Conservation (phyloP, 1,140 invertebrate species). For the Magallana gigas region DNA sequence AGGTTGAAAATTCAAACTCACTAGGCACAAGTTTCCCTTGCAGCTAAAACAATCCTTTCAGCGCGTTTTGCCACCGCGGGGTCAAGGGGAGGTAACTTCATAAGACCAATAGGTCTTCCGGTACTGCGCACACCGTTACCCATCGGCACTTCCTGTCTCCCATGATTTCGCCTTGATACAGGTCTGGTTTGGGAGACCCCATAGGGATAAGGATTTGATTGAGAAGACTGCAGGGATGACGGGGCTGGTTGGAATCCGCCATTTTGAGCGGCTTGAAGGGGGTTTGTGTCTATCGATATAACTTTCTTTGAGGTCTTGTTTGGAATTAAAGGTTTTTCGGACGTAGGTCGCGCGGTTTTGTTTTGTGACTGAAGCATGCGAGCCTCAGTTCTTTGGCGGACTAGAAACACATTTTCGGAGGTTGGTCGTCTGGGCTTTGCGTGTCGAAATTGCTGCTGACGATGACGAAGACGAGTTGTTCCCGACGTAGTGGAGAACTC, state of each 20-base stretch:
- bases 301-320: slow-evolving; percentile 43
- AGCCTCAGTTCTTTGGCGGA: slow-evolving; percentile 52
- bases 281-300: slow-evolving; percentile 55
- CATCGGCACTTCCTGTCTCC: slow-evolving; percentile 31
- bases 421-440: slow-evolving; percentile 47
- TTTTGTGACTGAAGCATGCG: slow-evolving; percentile 42
- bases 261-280: slow-evolving; percentile 42
- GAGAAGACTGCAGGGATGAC: slow-evolving; percentile 29
- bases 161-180: slow-evolving; percentile 42
- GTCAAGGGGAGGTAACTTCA: slow-evolving; percentile 65
- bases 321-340: slow-evolving; percentile 52
- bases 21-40: slow-evolving; percentile 53
- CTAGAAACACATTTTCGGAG: slow-evolving; percentile 59
- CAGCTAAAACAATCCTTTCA: slow-evolving; percentile 49
- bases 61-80: slow-evolving; percentile 48
- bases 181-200: slow-evolving; percentile 34
- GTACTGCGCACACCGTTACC: slow-evolving; percentile 36
- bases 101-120: slow-evolving; percentile 57
- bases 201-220: slow-evolving; percentile 37
- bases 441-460: slow-evolving; percentile 50
- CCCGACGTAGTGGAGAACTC: slow-evolving; percentile 17
- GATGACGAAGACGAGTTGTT: slow-evolving; percentile 43
- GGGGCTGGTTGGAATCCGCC: slow-evolving; percentile 40
- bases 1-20: neutral
- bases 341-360: slow-evolving; percentile 51